Conservation (phyloP, 1,140 invertebrate genomes). For the Argopecten irradians region DNA sequence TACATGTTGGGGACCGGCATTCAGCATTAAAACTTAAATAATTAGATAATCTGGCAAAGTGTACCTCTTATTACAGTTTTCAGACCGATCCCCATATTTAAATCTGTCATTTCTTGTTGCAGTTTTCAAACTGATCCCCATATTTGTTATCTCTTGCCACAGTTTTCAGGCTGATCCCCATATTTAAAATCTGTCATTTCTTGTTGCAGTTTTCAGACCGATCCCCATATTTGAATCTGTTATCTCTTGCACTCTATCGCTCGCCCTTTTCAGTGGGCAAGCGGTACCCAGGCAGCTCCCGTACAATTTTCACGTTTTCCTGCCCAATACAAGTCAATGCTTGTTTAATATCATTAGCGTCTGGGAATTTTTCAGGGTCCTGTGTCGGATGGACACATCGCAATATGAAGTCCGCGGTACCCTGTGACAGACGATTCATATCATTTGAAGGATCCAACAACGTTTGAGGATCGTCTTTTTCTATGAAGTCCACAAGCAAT, state of each 20-base stretch:
- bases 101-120: too few relatives aligned
- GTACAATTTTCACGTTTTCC: background rate
- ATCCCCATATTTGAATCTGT: too few relatives aligned
- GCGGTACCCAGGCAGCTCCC: background rate
- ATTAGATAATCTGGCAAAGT: too few relatives aligned
- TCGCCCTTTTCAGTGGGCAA: background rate
- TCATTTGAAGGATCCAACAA: slow-evolving; percentile 44
- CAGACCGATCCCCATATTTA: too few relatives aligned
- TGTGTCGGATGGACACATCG: background rate
- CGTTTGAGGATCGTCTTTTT: slow-evolving; percentile 43
- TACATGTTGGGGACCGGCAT: too few relatives aligned
- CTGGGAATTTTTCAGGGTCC: background rate
- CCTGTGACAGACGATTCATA: background rate
- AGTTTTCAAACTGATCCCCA: too few relatives aligned
- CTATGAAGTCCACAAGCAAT: slow-evolving; percentile 48
- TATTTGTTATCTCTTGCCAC: too few relatives aligned
- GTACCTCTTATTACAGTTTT: too few relatives aligned
- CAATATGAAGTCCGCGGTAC: background rate
- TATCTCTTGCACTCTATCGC: background rate
- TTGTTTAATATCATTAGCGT: background rate
- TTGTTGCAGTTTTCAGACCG: too few relatives aligned
- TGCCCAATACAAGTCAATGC: background rate
- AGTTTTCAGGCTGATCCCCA: too few relatives aligned
- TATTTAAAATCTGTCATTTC: too few relatives aligned
- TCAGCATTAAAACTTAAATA: too few relatives aligned